Base-by-base conservation (phyloP, 1,140 invertebrate genomes). In the Acromyrmex charruanus region DNA sequence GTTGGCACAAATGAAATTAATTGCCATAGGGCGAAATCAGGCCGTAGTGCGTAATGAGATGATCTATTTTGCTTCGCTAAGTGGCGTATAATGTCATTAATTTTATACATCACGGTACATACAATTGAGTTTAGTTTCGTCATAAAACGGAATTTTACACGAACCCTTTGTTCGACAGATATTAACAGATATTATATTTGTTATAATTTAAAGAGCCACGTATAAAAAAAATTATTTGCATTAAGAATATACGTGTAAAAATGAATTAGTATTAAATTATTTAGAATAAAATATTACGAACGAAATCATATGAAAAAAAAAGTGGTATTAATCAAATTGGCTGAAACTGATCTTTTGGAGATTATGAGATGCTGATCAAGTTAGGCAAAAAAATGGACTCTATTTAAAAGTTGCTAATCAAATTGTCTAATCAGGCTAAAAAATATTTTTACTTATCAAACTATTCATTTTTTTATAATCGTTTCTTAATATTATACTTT, bases 1-100 rank as follows among this genome's bases (percentile, higher is more conserved):
- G 21, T 51, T 39, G 53, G 31, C 63, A 59, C 28, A 75, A 85
- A 85, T 39, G 21, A 66, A 68, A 79, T 85, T 75, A 79, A 85
- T 51, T 28, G 59, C 58, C 25, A 63, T 53, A 66, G 39, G 35
- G 35, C 31, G 10, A 66, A 79, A 85, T 49, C n/a, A 18, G 82
- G 59, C 44, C 82, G 49, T 21, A 7, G 18, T 72, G 35, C 35
- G 79, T 81, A 71, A 82, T 53, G 18, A 82, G 35, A 58, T 72
- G 28, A 82, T 74, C 16, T 72, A 49, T 81, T 82, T 72, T 74
- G 35, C 53, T 28, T 16, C 53, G 25, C 18, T 6, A 58, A 72
- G 58, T 82, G 25, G 25, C 25, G 39, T 49, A 58, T 58, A 59
- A 82, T 72, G 21, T 74, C 53, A 44, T 81, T 82, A 74, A 82